Evolutionary conservation across 2,797 vertebrate species (phyloP).

Genomic region (Sebastiscus tertius): DNA sequence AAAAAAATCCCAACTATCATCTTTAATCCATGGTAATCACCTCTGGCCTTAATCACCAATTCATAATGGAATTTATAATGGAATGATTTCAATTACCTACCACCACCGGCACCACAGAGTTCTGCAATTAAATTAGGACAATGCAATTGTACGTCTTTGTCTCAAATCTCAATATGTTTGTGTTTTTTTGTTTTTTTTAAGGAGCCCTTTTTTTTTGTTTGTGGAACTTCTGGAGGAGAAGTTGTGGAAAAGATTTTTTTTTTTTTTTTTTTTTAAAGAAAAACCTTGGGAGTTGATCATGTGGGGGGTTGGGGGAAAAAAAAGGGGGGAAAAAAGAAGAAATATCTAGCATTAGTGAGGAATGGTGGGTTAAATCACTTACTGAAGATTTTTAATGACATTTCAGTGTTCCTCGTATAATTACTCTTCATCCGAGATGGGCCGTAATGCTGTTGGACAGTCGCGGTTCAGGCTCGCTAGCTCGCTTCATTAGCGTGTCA

Average conservation of each 20-base stretch:
- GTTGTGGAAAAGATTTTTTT: conserved; percentile 66
- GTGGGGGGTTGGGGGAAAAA: conserved; percentile 39
- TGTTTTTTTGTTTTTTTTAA: conserved; percentile 61
- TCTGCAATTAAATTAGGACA: conserved; percentile 96
- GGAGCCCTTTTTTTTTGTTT: conserved; percentile 74
- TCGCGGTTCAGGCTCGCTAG: conserved; percentile 99
- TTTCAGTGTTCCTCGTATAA: conserved; percentile 99
- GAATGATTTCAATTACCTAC: conserved; percentile 97
- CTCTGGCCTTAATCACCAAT: conserved; percentile 96
- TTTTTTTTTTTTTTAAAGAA: conserved; percentile 1
- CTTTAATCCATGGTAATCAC: conserved; percentile 92
- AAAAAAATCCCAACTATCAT: conserved; percentile 84
- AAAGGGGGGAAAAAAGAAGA: background rate
- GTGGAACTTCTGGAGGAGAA: conserved; percentile 88
- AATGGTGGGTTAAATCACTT: conserved; percentile 99
- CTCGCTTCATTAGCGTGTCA: conserved; percentile 99
- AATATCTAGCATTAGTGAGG: conserved; percentile 89
- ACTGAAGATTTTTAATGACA: conserved; percentile 99
- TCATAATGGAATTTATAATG: conserved; percentile 98
- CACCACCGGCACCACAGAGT: conserved; percentile 86
- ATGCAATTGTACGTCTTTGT: conserved; percentile 88
- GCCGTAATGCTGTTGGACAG: conserved; percentile 99
- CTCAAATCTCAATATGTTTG: conserved; percentile 88
- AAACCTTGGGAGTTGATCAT: conserved; percentile 56
- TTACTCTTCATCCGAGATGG: conserved; percentile 99